A percentile compares a stretch with the other conserved stretches of the same genome.
phyloP scores from a whole-genome alignment of 2,888 invertebrate species.

The Sussaba pulchella region DNA sequence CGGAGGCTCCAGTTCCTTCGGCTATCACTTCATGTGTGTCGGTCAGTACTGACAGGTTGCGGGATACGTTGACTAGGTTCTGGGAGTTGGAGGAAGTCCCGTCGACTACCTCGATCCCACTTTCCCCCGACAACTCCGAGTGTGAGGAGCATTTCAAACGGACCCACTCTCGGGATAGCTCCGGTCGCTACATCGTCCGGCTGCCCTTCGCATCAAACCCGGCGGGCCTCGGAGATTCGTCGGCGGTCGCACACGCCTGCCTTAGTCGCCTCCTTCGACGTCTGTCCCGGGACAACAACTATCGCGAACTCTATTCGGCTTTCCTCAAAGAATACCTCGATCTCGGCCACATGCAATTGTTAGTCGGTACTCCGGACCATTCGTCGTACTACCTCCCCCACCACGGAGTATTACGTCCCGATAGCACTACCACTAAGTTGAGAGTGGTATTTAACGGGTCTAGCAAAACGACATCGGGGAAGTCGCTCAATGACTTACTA shows the following conservation, averaged over 20 bases:
- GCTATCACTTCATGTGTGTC: no score
- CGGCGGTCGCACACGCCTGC: constrained; percentile 4
- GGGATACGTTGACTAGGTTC: no score
- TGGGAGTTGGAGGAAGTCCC: no score
- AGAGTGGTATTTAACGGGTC: constrained; percentile 79
- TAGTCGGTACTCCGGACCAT: neutral
- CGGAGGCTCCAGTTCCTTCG: no score
- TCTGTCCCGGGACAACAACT: neutral
- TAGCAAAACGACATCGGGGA: constrained; percentile 68
- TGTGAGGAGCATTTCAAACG: constrained; percentile 41
- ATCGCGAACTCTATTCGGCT: constrained; percentile 25
- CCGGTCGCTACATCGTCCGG: constrained; percentile 47
- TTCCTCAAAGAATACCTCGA: constrained; percentile 49
- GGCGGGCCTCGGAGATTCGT: constrained; percentile 19
- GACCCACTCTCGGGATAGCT: constrained; percentile 41
- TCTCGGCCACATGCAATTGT: constrained; percentile 47
- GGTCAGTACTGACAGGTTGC: no score
- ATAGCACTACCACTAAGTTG: constrained; percentile 75
- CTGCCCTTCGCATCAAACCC: constrained; percentile 22
- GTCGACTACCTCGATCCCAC: neutral
- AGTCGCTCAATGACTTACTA: constrained; percentile 68
- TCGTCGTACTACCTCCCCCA: constrained; percentile 25
- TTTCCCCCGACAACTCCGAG: constrained; percentile 27
- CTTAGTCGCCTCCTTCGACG: constrained; percentile 9
- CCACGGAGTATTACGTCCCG: constrained; percentile 75